These are phyloP conservation scores for Aythya baeri DNA, from an alignment of 2,113 vertebrate species.

Conservation along the genomic window DNA sequence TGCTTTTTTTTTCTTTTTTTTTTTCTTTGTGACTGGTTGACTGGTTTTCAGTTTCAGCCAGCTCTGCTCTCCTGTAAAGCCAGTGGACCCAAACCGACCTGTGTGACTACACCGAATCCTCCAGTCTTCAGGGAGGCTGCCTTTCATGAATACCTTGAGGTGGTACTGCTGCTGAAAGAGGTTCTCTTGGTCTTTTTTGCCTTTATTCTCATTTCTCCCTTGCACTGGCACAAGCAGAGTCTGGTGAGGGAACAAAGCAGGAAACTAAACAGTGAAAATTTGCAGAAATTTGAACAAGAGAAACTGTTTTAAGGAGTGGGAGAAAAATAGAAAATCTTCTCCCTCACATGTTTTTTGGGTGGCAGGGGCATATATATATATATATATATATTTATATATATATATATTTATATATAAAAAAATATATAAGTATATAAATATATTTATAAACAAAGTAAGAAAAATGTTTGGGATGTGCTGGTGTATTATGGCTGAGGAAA, in stretches of 20 bases:
- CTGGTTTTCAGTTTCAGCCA: background rate
- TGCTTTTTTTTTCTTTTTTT: background rate
- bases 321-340: background rate
- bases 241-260: background rate
- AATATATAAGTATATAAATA: background rate
- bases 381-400: too few relatives aligned
- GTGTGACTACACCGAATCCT: background rate
- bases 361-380: too few relatives aligned
- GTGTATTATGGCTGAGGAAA: background rate
- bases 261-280: background rate
- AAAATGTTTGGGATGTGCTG: background rate
- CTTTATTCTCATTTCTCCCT: background rate
- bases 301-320: background rate
- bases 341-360: rapidly evolving
- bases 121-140: background rate
- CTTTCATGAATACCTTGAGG: rapidly evolving
- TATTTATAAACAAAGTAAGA: background rate
- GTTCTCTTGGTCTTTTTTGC: background rate
- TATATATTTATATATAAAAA: too few relatives aligned
- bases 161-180: background rate
- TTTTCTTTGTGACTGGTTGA: background rate
- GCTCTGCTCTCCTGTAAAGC: background rate
- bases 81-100: background rate
- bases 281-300: background rate
- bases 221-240: background rate